A percentile compares a stretch with the other conserved stretches of the same genome.
These are phyloP conservation scores for Tachystola acroxantha DNA, from an alignment of 2,888 invertebrate genomes.

Conservation along the genomic window DNA sequence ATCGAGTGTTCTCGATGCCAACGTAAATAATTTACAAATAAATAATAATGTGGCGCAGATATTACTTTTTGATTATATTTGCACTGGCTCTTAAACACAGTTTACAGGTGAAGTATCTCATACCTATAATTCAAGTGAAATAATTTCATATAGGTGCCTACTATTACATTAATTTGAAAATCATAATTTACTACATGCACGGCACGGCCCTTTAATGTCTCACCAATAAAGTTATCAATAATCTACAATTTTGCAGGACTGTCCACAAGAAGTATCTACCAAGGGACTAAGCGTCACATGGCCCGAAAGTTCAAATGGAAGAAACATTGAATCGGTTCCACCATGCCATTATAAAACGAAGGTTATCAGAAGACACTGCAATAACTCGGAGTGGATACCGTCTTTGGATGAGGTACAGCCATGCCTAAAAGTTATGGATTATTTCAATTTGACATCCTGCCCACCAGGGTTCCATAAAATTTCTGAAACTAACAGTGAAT, in stretches of 20 bases:
- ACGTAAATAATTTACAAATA: too few species aligned
- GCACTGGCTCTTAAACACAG: too few species aligned
- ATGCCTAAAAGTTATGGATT: conserved; percentile 39
- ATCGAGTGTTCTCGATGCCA: too few species aligned
- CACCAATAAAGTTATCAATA: not conserved
- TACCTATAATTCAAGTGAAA: too few species aligned
- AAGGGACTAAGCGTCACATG: conserved; percentile 49
- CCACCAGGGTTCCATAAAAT: conserved; percentile 52
- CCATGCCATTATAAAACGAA: conserved; percentile 42
- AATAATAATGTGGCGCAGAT: too few species aligned
- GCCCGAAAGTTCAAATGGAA: conserved; percentile 36
- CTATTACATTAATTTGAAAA: too few species aligned
- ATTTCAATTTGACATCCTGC: conserved; percentile 42
- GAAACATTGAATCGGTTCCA: conserved; percentile 46
- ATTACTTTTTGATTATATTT: too few species aligned
- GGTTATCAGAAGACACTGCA: conserved; percentile 49
- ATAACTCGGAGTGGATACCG: conserved; percentile 46
- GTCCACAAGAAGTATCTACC: conserved; percentile 44
- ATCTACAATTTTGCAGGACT: conserved; percentile 36
- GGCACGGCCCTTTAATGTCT: too few species aligned
- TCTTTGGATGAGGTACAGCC: conserved; percentile 32
- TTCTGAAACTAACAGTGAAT: conserved; percentile 39
- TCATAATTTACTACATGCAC: too few species aligned
- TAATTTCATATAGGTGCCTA: too few species aligned
- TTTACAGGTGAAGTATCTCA: too few species aligned